Evolutionary conservation across 2,888 invertebrate species (phyloP).

Genomic region (Xylota sylvarum): DNA sequence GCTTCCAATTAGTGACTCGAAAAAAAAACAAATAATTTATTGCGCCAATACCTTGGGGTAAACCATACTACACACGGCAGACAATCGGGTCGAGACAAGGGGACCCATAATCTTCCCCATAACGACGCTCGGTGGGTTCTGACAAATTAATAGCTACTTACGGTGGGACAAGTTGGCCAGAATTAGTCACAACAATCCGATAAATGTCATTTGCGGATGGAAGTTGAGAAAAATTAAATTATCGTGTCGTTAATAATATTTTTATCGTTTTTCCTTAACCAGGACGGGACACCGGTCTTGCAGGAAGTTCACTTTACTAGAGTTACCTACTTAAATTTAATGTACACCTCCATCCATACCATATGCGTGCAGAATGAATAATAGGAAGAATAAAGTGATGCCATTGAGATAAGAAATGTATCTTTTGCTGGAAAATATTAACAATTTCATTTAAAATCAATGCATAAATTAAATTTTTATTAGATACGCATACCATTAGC

Average conservation of each 20-base stretch:
- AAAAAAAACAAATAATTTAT: constrained; percentile 59
- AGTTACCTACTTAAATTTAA: neutral
- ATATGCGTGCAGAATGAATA: too few species aligned
- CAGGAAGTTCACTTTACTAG: neutral
- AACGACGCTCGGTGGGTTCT: constrained; percentile 57
- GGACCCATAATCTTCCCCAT: constrained; percentile 60
- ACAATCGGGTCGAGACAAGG: constrained; percentile 18
- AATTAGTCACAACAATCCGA: constrained; percentile 76
- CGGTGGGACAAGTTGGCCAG: constrained; percentile 60
- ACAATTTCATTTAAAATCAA: neutral
- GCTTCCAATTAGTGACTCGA: constrained; percentile 66
- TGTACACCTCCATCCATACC: too few species aligned
- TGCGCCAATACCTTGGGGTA: constrained; percentile 37
- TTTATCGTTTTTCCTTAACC: constrained; percentile 58
- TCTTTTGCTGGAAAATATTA: neutral
- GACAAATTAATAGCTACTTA: constrained; percentile 77
- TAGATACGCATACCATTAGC: neutral
- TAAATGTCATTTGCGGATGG: constrained; percentile 64
- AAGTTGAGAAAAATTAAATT: constrained; percentile 63
- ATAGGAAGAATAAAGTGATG: too few species aligned
- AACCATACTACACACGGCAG: constrained; percentile 9
- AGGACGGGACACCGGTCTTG: neutral
- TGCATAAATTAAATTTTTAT: neutral
- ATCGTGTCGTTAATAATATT: constrained; percentile 74
- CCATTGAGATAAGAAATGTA: neutral